Evolutionary conservation across 2,888 invertebrate genomes (phyloP).

Genomic region (Chaitophorus viminalis): DNA sequence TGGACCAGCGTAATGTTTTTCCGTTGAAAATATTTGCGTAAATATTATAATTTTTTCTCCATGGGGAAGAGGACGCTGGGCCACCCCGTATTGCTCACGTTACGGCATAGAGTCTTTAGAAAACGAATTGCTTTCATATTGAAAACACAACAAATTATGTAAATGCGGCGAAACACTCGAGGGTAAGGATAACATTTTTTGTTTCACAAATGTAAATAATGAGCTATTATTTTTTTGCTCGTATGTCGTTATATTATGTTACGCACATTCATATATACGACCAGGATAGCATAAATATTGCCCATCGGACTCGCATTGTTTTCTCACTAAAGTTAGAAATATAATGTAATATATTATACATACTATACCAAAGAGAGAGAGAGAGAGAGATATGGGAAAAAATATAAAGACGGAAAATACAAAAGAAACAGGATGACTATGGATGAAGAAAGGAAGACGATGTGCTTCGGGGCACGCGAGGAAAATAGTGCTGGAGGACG

Average conservation of each 20-base stretch:
- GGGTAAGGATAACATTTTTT: background rate
- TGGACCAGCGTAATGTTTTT: no score
- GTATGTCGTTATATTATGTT: constrained; percentile 2
- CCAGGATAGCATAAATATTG: constrained; percentile 4
- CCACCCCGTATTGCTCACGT: background rate
- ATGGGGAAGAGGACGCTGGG: no score
- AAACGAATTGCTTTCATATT: constrained; percentile 20
- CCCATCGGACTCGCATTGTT: background rate
- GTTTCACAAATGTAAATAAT: constrained; percentile 33
- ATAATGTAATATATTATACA: background rate
- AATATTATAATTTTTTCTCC: no score
- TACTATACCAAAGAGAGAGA: background rate
- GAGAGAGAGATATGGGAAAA: background rate
- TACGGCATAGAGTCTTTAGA: background rate
- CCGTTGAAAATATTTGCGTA: no score
- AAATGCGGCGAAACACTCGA: background rate
- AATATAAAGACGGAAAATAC: background rate
- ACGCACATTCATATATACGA: background rate
- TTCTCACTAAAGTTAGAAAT: background rate
- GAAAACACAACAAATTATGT: constrained; percentile 32
- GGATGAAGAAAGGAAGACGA: background rate
- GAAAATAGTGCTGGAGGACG: background rate
- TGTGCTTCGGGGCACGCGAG: background rate
- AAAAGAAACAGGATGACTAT: background rate
- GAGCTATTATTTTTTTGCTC: constrained; percentile 32